Base-by-base conservation (phyloP, 2,797 vertebrate species). In the Pempheris klunzingeri region DNA sequence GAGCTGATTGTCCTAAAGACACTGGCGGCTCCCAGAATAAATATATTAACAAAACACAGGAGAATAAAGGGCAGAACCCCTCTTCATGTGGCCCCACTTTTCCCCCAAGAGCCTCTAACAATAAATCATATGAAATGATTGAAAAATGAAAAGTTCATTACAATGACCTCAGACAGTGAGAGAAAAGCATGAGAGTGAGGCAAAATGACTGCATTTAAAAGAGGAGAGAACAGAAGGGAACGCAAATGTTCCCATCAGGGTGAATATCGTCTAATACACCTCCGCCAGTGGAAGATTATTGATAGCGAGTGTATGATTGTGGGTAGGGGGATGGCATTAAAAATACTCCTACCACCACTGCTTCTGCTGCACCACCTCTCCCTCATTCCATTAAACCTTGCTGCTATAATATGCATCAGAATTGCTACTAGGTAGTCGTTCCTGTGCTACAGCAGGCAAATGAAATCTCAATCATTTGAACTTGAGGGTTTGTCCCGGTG, bases 401-500 rank as follows among this genome's bases (percentile, higher is more conserved):
- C 78, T 53, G 53, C 68, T 87, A 62, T 80, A 90, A 84, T 89
- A 81, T 87, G 81, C 80, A 87, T 78, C 85, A 10, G 81, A 80
- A 91, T 83, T 78, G 87, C 75, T 64, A 79, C 78, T 36, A 63
- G 78, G 69, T 76, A 80, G 76, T 78, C 58, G 14, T 71, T 83
- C 60, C 60, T 75, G 61, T 74, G 90, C 78, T 66, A 47, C 58
- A 46, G 81, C 82, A 69, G 74, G 64, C 75, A 26, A 72, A 72
- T 61, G 66, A 90, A 91, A 92, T 87, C 80, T 85, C 83, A 91
- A 91, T 94, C 86, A 90, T 90, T 87, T 85, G 79, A 82, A 91
- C 83, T 87, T 71, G 85, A 88, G 86, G 86, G 74, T 71, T 74
- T 70, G 74, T 91, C 81, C 87, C 82, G 73, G 81, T 71, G 84